phyloP scores from a whole-genome alignment of 30 jellyfish, hydroid and myxozoan species.

The Aurelia sp. region DNA sequence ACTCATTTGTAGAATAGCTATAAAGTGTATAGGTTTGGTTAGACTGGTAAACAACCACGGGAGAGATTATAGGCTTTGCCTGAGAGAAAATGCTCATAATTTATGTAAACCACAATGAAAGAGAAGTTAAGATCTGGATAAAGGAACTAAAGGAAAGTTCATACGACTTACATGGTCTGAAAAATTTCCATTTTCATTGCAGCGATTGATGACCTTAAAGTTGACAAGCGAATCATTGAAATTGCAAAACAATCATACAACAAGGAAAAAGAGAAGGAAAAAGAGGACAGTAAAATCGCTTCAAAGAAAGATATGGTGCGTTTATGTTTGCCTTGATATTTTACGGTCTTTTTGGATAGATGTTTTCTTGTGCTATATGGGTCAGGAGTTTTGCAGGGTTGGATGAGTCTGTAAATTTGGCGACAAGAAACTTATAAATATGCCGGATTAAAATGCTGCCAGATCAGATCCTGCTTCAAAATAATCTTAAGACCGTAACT shows the following conservation, averaged over 20 bases:
- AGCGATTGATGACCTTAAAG: constrained; percentile 84
- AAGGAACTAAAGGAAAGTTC: neutral
- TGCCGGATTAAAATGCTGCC: too few species aligned
- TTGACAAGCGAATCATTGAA: constrained; percentile 89
- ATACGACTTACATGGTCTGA: neutral
- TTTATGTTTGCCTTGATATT: neutral
- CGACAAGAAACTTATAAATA: too few species aligned
- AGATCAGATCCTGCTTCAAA: too few species aligned
- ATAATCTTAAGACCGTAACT: too few species aligned
- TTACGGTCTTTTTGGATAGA: too few species aligned
- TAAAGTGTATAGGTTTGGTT: neutral
- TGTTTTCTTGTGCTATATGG: too few species aligned
- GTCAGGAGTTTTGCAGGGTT: too few species aligned
- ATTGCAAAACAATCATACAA: constrained; percentile 65
- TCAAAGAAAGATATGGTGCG: constrained; percentile 27
- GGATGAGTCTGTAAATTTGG: too few species aligned
- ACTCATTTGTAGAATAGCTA: too few species aligned
- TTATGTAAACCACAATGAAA: neutral
- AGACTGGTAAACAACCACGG: neutral
- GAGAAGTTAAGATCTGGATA: neutral
- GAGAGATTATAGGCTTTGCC: too few species aligned
- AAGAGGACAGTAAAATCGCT: constrained; percentile 28
- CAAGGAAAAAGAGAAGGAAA: constrained; percentile 35
- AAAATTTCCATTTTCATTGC: neutral
- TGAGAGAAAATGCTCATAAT: too few species aligned